Evolutionary conservation across 2,113 vertebrate genomes (phyloP).

Genomic region (Silurus asotus): DNA sequence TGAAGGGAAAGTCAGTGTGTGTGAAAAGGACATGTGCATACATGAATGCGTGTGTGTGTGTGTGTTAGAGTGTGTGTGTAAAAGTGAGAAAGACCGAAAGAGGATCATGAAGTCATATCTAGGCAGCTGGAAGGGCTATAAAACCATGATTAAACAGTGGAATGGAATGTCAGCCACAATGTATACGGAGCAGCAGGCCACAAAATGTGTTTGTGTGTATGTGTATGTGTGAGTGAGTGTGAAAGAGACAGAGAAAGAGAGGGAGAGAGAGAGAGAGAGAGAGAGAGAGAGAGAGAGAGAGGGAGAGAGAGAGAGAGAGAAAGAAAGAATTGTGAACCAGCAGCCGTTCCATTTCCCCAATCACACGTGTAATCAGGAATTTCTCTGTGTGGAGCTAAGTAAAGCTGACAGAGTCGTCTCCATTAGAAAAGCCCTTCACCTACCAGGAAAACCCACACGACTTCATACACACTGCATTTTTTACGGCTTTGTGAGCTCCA

Average conservation of each 20-base stretch:
- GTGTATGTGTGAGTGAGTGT: not conserved
- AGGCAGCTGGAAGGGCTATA: slow-evolving; percentile 61
- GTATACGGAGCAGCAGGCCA: slow-evolving; percentile 62
- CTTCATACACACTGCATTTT: not conserved
- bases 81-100: not conserved
- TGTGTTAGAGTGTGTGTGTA: slow-evolving; percentile 16
- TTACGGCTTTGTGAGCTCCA: not conserved
- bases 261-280: slow-evolving; percentile 20
- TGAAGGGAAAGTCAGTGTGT: slow-evolving; percentile 40
- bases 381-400: slow-evolving; percentile 62
- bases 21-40: slow-evolving; percentile 47
- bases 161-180: slow-evolving; percentile 77
- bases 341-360: slow-evolving; percentile 52
- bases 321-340: slow-evolving; percentile 43
- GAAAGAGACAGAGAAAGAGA: slow-evolving; percentile 39
- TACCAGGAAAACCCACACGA: not conserved
- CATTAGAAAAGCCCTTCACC: slow-evolving; percentile 16
- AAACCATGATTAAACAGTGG: slow-evolving; percentile 69
- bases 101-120: slow-evolving; percentile 64
- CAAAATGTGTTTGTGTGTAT: slow-evolving; percentile 11
- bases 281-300: slow-evolving; percentile 25
- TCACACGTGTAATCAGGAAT: slow-evolving; percentile 71
- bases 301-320: slow-evolving; percentile 36
- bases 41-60: slow-evolving; percentile 46
- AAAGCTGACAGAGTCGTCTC: slow-evolving; percentile 53